Percentiles rank a stretch among this genome's conserved stretches.
Conservation (phyloP, 2,113 vertebrate species). For the Xenopus laevis region DNA sequence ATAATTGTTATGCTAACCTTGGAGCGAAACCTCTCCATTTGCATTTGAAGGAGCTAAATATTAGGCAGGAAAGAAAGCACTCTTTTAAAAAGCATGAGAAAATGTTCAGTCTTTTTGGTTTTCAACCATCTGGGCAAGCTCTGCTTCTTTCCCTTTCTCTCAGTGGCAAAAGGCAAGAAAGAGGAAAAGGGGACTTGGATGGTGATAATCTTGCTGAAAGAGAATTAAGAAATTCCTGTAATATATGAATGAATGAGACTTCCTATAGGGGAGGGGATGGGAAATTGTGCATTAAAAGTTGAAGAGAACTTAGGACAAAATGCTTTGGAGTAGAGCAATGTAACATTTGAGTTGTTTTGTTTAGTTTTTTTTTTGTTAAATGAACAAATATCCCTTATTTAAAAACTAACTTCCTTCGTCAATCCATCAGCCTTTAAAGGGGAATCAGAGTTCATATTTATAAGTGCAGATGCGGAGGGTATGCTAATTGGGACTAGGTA, state of each 20-base stretch:
- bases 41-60: conserved; percentile 99
- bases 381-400: conserved; percentile 44
- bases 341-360: conserved; percentile 46
- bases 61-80: conserved; percentile 94
- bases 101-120: conserved; percentile 82
- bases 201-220: conserved; percentile 60
- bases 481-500: neutral
- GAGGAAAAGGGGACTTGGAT: conserved; percentile 60
- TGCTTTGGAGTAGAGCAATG: conserved; percentile 48
- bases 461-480: neutral
- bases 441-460: neutral
- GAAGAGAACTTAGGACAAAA: conserved; percentile 35
- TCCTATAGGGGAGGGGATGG: conserved; percentile 57
- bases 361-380: conserved; percentile 45
- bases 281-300: conserved; percentile 46
- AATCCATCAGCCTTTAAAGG: neutral
- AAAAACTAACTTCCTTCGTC: conserved; percentile 44
- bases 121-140: conserved; percentile 88
- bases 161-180: conserved; percentile 60
- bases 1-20: conserved; percentile 99
- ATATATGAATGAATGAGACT: conserved; percentile 58
- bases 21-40: conserved; percentile 91
- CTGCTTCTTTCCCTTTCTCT: conserved; percentile 62
- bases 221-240: conserved; percentile 65
- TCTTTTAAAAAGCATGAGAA: conserved; percentile 97